Evolutionary conservation across 2,888 invertebrate genomes (phyloP).

Genomic region (Hyles lineata): DNA sequence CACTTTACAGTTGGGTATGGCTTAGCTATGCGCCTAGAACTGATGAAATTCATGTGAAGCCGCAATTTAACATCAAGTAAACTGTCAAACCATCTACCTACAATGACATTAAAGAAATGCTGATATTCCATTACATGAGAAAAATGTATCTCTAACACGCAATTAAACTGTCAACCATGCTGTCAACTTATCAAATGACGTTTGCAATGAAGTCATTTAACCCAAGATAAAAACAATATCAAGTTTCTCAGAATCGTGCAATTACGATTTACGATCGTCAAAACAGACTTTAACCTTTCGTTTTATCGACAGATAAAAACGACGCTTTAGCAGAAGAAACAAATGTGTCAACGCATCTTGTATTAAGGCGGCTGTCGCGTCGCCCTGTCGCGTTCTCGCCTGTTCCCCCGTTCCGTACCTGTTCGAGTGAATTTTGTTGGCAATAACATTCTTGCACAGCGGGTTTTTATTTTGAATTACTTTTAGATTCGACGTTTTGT

Average conservation of each 20-base stretch:
- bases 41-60: no score
- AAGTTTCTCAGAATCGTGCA: constrained; percentile 40
- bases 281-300: constrained; percentile 45
- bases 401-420: constrained; percentile 1
- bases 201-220: constrained; percentile 8
- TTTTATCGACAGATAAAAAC: constrained; percentile 55
- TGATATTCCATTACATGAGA: neutral
- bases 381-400: constrained; percentile 1
- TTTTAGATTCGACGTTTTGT: neutral
- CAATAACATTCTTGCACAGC: constrained; percentile 15
- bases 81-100: no score
- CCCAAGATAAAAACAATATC: constrained; percentile 31
- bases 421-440: neutral
- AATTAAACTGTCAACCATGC: neutral
- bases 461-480: neutral
- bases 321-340: constrained; percentile 49
- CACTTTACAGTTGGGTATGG: no score
- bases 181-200: neutral
- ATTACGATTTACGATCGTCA: constrained; percentile 43
- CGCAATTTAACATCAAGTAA: no score
- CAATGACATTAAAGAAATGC: no score
- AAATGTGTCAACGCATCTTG: constrained; percentile 59
- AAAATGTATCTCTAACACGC: neutral
- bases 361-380: constrained; percentile 16
- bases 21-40: no score